These are phyloP conservation scores for Lethenteron camtschaticum DNA, from an alignment of 2,113 vertebrate genomes.

Conservation along the genomic window DNA sequence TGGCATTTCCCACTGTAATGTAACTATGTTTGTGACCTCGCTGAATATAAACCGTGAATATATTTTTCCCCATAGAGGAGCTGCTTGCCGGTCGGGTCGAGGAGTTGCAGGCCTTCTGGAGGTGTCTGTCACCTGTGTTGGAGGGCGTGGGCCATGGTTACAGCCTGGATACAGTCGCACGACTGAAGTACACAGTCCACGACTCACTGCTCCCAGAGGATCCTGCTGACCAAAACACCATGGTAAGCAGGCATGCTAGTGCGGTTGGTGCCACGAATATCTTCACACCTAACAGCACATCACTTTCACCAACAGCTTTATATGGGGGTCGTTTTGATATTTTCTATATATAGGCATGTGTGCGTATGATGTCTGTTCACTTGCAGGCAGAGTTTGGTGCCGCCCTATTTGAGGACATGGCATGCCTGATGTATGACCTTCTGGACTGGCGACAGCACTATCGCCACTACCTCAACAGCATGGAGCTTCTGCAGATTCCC, in stretches of 20 bases:
- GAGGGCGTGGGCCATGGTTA: constrained; percentile 30
- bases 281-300: background rate
- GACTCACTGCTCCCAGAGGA: constrained; percentile 18
- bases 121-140: constrained; percentile 38
- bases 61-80: too few species aligned
- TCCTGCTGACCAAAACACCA: constrained; percentile 20
- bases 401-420: constrained; percentile 40
- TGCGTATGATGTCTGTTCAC: background rate
- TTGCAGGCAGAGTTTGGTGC: constrained; percentile 35
- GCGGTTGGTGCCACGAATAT: background rate
- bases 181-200: constrained; percentile 27
- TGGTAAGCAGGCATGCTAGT: constrained; percentile 27
- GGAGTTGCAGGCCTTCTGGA: constrained; percentile 47
- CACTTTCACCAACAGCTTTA: background rate
- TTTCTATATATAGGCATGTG: background rate
- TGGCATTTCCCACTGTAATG: too few species aligned
- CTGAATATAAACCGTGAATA: too few species aligned
- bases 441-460: constrained; percentile 56
- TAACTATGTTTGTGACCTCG: too few species aligned
- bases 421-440: constrained; percentile 49
- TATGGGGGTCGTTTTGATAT: background rate
- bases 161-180: constrained; percentile 36
- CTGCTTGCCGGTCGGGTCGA: constrained; percentile 8
- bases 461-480: constrained; percentile 33
- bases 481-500: constrained; percentile 32